Evolutionary conservation across 2,888 invertebrate genomes (phyloP), one percentile per base, ranked within the genome.

Genomic region (Seladonia tumulorum): DNA sequence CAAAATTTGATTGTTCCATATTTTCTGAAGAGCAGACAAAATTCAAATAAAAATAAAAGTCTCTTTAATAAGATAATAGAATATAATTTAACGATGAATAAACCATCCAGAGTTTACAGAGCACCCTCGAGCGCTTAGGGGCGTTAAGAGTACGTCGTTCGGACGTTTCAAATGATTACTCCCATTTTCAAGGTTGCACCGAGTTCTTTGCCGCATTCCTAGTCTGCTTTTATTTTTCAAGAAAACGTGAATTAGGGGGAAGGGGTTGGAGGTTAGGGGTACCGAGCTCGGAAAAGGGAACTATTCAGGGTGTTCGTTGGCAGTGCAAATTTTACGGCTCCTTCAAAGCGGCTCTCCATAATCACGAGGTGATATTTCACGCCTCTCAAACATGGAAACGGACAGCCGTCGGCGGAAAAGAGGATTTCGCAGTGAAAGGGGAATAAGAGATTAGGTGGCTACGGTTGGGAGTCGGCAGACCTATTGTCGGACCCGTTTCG

Each of bases 321-420:
- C 72, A 14, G 74, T 63, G 74, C 63, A 60, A 75, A 82, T 84
- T 91, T 92, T 92, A 90, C 89, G 85, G 88, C 87, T 87, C 75
- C 76, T 82, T 87, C 79, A 66, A 83, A 78, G 72, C 79, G 75
- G 85, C 82, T 72, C 87, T 88, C 88, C 88, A 83, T 90, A 92
- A 79, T 92, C 92, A 91, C 85, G 79, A 87, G 86, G 83, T 88
- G 88, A 91, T 92, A 91, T 91, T 92, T 93, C 91, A 92, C 89
- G 89, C 90, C 87, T 90, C 88, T 90, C 83, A 87, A 89, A 88
- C 83, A 80, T 25, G 72, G 45, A 71, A 79, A 79, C 75, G 35
- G 63, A 57, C 39, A n/a, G 68, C 49, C 22, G 49, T 5, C 66
- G 49, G 25, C 8, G 68, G 79, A 57, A 84, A 86, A 79, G 72